A percentile compares a stretch with the other conserved stretches of the same genome.
These are phyloP conservation scores for Ceratina australensis DNA, from an alignment of 1,140 invertebrate genomes.

Conservation along the genomic window DNA sequence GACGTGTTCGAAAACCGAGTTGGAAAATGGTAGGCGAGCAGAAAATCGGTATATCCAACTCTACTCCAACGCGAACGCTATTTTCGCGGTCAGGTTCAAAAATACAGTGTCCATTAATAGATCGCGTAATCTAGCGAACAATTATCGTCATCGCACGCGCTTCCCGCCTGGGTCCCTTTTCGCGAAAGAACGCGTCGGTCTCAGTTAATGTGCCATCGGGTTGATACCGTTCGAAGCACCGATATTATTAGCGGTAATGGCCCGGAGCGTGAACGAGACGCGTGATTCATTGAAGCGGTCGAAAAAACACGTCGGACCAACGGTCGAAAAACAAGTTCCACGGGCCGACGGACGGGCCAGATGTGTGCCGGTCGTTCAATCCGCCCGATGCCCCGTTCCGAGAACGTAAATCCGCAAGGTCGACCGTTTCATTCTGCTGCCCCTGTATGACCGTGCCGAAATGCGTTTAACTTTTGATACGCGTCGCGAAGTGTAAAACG, in stretches of 20 bases:
- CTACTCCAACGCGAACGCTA: not conserved
- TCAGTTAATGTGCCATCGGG: not conserved
- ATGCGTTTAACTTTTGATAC: not conserved
- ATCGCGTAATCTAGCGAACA: constrained; percentile 15
- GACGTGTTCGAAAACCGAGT: not conserved
- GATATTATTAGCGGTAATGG: constrained; percentile 15
- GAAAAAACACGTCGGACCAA: constrained; percentile 17
- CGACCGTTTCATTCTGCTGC: not conserved
- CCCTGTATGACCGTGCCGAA: not conserved
- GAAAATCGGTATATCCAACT: not conserved
- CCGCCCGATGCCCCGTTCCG: constrained; percentile 9
- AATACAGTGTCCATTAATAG: constrained; percentile 15
- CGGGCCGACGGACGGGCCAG: constrained; percentile 15
- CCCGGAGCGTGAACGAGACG: constrained; percentile 5
- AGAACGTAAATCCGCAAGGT: constrained; percentile 4
- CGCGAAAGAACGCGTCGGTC: not conserved
- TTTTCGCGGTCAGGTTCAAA: not conserved
- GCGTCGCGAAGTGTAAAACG: not conserved
- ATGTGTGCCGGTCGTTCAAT: constrained; percentile 1
- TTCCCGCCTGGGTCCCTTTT: not conserved
- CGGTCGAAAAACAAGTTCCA: constrained; percentile 43
- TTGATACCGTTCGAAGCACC: not conserved
- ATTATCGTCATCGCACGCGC: constrained; percentile 1
- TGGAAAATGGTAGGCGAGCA: not conserved
- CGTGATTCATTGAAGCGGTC: constrained; percentile 12